Evolutionary conservation across 1,140 invertebrate species (phyloP), one percentile per base, ranked within the genome.

Genomic region (Gryllus bimaculatus): DNA sequence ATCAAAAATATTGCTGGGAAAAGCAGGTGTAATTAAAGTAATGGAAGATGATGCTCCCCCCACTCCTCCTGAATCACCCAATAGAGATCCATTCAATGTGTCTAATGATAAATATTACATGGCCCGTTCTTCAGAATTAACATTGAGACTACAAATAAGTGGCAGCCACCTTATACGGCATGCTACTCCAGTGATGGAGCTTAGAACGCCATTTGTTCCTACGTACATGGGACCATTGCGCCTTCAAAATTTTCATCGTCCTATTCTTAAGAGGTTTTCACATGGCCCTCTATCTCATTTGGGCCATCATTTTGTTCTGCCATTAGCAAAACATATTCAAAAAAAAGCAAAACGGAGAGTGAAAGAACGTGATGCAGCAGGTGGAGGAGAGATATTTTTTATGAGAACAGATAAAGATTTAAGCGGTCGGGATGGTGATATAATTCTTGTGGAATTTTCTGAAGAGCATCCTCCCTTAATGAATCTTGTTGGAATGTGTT

Each of bases 401-500:
- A 99, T 99, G 98, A 89, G 98, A 76, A 97, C 96, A 21, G 90
- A 96, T 0, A 95, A 98, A 82, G 98, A 99, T 88, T 88, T 99
- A 8, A 95, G 95, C 66, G 97, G 96, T 5, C 92, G 93, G 82
- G 98, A 99, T 87, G 98, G 98, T 0, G 97, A 98, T 82, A 83
- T 99, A 0, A 90, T 99, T 1, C 87, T 99, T 0, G 88, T 96
- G 5, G 98, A 99, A 87, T 99, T 98, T 86, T 97, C 95, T 79
- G 98, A 99, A 84, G 98, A 99, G 87, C 96, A 97, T 89, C 98
- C 98, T 8, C 97, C 98, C 0, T 87, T 99, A 0, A 92, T 99
- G 85, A 98, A 95, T 87, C 96, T 98, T 89, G 93, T 95, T 66
- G 98, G 98, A 78, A 99, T 99, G 98, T 98, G 97, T 82, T 96